Base-by-base conservation (phyloP, 2,888 invertebrate species). In the Monochamus alternatus region DNA sequence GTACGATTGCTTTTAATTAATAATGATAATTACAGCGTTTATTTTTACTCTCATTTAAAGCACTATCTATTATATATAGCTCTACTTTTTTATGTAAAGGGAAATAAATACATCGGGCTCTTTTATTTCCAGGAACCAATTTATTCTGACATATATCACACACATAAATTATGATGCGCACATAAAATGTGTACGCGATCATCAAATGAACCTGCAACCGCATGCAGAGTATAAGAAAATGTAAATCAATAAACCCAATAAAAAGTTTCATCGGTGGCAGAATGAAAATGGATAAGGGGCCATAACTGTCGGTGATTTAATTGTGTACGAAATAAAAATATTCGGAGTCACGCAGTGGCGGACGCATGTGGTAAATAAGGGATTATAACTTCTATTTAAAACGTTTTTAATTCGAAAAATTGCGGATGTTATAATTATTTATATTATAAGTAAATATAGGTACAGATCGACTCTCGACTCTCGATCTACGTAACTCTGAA, bases 291-390 rank as follows among this genome's bases (percentile, higher is more conserved):
- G 73, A 78, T 75, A 74, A 66, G 75, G 71, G 74, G 69, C 73
- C 62, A 74, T 78, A 75, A 78, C 75, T 62, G 75, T 71, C 69
- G 51, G 75, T 74, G 66, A 76, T 78, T 78, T 78, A 78, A 78
- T 78, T 74, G 75, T 71, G 38, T 22, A 60, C 63, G 63, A 71
- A 63, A 71, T 71, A 71, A 71, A 70, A 71, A 52, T 32, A 32
- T 47, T 60, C 43, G 5, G 30, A 12, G 47, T 31, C 47, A 62
- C n/a, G 14, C 71, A 71, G 71, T 38, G 71, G 71, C 71, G 71
- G 14, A 52, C 52, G 0, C 38, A 1, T 38, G 38, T 2, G 38
- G 38, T 38, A 38, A 38, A 38, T 2, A 38, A 4, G 4, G 38
- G 7, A 38, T 7, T 4, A 7, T 1, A 7, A 5, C 38, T 38